Percentiles rank a stretch among this genome's conserved stretches.
These are phyloP conservation scores for Catharus minimus DNA, from an alignment of 2,113 vertebrate genomes.

Conservation along the genomic window DNA sequence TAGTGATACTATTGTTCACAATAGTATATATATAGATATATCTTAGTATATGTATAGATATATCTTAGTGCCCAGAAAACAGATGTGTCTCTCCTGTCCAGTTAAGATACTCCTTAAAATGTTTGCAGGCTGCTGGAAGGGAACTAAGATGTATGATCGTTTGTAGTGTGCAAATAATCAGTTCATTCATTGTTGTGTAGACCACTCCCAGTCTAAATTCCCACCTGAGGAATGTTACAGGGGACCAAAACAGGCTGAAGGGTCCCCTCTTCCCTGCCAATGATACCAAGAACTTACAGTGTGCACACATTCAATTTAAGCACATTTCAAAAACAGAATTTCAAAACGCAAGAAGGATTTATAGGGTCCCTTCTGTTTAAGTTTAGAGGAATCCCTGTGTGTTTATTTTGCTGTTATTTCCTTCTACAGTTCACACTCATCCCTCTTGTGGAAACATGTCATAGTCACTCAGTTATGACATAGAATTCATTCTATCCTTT, in stretches of 20 bases:
- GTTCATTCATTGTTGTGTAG: background rate
- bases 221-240: background rate
- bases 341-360: background rate
- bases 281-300: background rate
- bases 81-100: background rate
- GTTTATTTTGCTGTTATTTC: background rate
- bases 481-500: background rate
- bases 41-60: background rate
- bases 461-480: background rate
- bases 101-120: background rate
- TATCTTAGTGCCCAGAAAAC: background rate
- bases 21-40: background rate
- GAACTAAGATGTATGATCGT: background rate
- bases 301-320: background rate
- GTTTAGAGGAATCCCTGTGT: background rate
- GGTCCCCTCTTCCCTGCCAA: background rate
- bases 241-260: background rate
- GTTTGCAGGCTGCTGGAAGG: background rate
- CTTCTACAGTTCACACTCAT: background rate
- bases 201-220: background rate
- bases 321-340: background rate
- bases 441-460: background rate
- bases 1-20: background rate
- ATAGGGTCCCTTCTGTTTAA: accelerated
- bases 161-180: background rate